phyloP scores from a whole-genome alignment of 2,113 vertebrate species.

The Glaucomys volans region DNA sequence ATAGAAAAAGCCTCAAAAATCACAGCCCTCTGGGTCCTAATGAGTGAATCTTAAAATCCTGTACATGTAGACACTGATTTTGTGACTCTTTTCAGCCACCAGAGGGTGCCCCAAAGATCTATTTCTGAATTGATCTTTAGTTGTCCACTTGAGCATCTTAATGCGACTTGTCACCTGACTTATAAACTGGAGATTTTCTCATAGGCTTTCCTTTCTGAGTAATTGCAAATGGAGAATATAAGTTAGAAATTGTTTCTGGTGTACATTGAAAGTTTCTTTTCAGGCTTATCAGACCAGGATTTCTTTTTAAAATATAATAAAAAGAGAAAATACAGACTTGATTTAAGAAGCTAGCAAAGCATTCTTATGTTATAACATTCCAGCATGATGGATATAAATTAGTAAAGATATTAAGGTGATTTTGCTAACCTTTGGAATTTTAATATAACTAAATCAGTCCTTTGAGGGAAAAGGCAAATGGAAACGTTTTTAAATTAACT shows the following conservation, averaged over 20 bases:
- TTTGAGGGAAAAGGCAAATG: conserved; percentile 10
- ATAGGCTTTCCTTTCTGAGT: neutral
- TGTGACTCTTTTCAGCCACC: conserved; percentile 39
- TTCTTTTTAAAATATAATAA: neutral
- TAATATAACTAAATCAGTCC: neutral
- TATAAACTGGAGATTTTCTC: neutral
- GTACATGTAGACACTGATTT: neutral
- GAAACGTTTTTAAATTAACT: neutral
- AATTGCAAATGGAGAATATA: conserved; percentile 13
- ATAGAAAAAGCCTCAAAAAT: conserved; percentile 9
- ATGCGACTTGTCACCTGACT: neutral
- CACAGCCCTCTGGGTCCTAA: neutral
- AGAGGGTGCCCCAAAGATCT: conserved; percentile 63
- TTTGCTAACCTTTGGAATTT: conserved; percentile 17
- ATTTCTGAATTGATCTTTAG: neutral
- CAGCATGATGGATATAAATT: neutral
- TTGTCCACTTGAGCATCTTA: neutral
- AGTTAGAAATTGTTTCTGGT: neutral
- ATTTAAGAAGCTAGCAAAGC: neutral
- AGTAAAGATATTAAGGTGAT: neutral
- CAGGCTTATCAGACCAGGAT: neutral
- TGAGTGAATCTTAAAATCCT: too few relatives aligned
- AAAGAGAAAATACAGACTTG: neutral
- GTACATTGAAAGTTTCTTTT: neutral
- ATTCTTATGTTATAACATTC: neutral